Evolutionary conservation across 2,113 vertebrate species (phyloP).

Genomic region (Sterna hirundo): DNA sequence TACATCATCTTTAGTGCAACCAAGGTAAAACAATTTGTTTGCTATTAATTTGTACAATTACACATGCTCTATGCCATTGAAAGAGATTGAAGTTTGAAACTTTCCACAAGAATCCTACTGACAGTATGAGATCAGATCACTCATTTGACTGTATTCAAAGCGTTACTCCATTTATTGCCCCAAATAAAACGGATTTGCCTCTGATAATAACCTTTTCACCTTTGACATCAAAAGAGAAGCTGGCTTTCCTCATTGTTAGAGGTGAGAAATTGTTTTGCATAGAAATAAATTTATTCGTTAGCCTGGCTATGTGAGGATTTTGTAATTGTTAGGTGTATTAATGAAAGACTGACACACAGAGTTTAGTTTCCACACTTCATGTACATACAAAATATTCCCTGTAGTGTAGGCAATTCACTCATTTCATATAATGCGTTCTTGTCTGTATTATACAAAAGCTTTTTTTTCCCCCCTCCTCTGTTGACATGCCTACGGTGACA

Average conservation of each 20-base stretch:
- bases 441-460: not conserved
- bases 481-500: not conserved
- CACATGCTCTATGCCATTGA: not conserved
- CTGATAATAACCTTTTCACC: not conserved
- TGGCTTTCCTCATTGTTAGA: not conserved
- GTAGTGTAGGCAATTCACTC: rapidly evolving
- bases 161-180: not conserved
- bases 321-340: not conserved
- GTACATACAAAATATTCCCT: not conserved
- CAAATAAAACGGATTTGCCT: not conserved
- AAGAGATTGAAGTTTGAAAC: not conserved
- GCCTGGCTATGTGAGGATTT: not conserved
- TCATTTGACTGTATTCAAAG: not conserved
- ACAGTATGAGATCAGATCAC: not conserved
- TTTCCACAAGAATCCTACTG: not conserved
- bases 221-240: not conserved
- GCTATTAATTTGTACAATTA: not conserved
- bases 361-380: not conserved
- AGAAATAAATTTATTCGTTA: rapidly evolving
- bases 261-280: not conserved
- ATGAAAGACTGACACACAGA: not conserved
- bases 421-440: not conserved
- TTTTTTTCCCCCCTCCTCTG: rapidly evolving
- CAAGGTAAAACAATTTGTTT: not conserved
- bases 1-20: not conserved